Base-by-base conservation (phyloP, 1,140 invertebrate genomes). In the Lethrus apterus region DNA sequence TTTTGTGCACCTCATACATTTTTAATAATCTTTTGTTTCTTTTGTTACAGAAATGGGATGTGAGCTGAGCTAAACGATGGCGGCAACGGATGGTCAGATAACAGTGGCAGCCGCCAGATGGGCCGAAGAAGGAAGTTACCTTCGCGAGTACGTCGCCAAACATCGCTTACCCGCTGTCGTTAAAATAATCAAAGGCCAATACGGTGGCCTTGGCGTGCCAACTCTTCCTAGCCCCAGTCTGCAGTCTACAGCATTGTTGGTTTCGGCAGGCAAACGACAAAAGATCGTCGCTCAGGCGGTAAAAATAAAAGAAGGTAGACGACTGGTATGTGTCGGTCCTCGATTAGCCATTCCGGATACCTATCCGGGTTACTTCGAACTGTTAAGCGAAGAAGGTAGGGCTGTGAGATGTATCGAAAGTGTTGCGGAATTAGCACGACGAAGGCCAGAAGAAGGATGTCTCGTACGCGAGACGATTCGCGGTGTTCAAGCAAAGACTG, bases 311-410 rank as follows among this genome's bases (percentile, higher is more conserved):
- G 90, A 94, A 64, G 83, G 86, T 0, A 69, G 73, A 60, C 72
- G 82, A 50, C 79, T 83, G 54, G 84, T 85, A 15, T 84, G 79
- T 46, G 77, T 87, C 0, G 86, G 89, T 7, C 85, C 87, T 0
- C 77, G 86, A 57, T 71, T 95, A 29, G 81, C 89, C 32, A 93
- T 96, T 38, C 93, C 93, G 0, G 83, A 93, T 46, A 80, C 83
- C 4, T 96, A 92, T 65, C 75, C 83, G 49, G 93, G 93, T 4
- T 95, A 89, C 70, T 95, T 95, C 65, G 93, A 96, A 70, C 77
- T 95, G 21, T 70, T 95, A 17, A 93, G 89, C 62, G 91, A 96
- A 68, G 91, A 95, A 63, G 92, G 91, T 0, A 74, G 86, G 53
- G 85, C 89, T 10, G 87, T 91, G 2, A 75, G 87, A 36, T 89